Evolutionary conservation across 1,140 invertebrate genomes (phyloP).

Genomic region (Lasaia peninsularis): DNA sequence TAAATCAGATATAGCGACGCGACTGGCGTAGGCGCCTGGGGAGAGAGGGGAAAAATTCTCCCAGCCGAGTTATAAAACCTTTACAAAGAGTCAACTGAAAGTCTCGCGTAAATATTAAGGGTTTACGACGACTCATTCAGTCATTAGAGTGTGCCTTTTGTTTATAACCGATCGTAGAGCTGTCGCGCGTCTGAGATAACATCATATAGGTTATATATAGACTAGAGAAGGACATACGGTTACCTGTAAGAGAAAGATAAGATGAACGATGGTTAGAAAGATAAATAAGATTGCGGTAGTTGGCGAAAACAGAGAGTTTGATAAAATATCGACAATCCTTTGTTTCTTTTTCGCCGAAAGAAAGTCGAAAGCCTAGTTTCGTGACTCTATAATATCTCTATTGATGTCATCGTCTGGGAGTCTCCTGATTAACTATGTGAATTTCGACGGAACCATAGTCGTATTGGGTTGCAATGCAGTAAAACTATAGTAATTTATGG

Average conservation of each 20-base stretch:
- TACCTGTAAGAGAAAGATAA: no score
- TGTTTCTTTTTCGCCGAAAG: no score
- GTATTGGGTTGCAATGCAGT: conserved; percentile 38
- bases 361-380: no score
- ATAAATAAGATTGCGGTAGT: no score
- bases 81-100: conserved; percentile 62
- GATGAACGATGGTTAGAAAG: no score
- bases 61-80: conserved; percentile 60
- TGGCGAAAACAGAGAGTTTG: no score
- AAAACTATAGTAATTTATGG: conserved; percentile 68
- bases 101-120: conserved; percentile 67
- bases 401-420: conserved; percentile 49
- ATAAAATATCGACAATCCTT: no score
- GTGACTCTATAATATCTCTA: no score
- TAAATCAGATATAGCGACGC: conserved; percentile 68
- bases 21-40: conserved; percentile 55
- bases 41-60: conserved; percentile 39
- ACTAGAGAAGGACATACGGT: no score
- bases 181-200: conserved; percentile 55
- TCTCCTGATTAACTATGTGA: conserved; percentile 70
- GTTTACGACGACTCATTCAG: conserved; percentile 68
- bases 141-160: conserved; percentile 63
- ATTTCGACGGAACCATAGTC: conserved; percentile 61
- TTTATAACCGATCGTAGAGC: conserved; percentile 65
- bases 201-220: no score